Evolutionary conservation across 1,140 invertebrate genomes (phyloP).

Genomic region (Belonocnema kinseyi): DNA sequence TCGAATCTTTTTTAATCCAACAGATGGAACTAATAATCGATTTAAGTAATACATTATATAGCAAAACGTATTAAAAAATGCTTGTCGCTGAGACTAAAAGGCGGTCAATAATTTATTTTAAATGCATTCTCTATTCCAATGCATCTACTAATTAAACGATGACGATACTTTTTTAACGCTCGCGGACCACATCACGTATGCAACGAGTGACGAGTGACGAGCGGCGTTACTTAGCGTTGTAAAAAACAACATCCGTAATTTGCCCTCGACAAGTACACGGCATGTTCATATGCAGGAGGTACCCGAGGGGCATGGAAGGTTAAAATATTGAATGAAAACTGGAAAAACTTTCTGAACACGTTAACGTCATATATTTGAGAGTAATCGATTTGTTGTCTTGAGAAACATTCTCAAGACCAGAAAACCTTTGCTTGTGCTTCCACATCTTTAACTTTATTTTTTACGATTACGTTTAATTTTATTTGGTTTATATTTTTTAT

Average conservation of each 20-base stretch:
- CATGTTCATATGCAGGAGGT: constrained; percentile 11
- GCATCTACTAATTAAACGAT: constrained; percentile 1
- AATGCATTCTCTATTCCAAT: neutral
- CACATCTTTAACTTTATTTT: too few relatives aligned
- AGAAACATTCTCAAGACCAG: neutral
- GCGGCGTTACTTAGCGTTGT: constrained; percentile 8
- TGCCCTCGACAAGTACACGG: constrained; percentile 18
- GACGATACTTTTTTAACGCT: constrained; percentile 12
- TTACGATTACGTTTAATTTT: too few relatives aligned
- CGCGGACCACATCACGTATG: constrained; percentile 35
- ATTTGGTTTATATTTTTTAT: too few relatives aligned
- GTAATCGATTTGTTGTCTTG: neutral
- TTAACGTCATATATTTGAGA: constrained; percentile 3
- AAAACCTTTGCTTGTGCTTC: neutral
- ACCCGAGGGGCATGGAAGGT: constrained; percentile 8
- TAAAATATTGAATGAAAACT: constrained; percentile 25
- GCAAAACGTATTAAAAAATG: neutral
- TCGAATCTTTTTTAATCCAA: too few relatives aligned
- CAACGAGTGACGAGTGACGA: constrained; percentile 36
- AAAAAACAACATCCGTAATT: constrained; percentile 19
- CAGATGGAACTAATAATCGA: too few relatives aligned
- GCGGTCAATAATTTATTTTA: neutral
- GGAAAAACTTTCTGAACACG: constrained; percentile 19
- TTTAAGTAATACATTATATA: too few relatives aligned
- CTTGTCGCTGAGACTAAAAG: neutral